Evolutionary conservation across 2,888 invertebrate species (phyloP), one percentile per base, ranked within the genome.

Genomic region (Zonitis immaculata): DNA sequence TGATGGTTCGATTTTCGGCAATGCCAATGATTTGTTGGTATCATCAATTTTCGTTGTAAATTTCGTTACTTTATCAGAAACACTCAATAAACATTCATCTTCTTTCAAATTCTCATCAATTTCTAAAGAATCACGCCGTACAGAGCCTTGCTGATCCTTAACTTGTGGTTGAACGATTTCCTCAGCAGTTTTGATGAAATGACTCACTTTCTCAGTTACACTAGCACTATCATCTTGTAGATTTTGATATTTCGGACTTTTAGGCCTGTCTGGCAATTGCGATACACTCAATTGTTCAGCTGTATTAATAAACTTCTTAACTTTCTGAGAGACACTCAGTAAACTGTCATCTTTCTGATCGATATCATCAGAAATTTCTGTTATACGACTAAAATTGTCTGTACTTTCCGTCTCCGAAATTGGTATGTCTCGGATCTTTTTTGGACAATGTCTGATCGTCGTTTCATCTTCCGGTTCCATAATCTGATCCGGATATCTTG

Each of bases 401-500:
- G 82, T 79, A 20, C 83, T 80, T 60, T 84, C 84, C 18, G 82
- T 78, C 76, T 87, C 87, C 27, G 75, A 74, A 25, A 81, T 78
- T 3, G 80, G 78, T 35, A 80, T 76, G 50, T 80, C 79, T 2
- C 77, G 76, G 2, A 80, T 65, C 45, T 73, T 72, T 18, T 73
- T 72, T 4, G 64, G 35, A 30, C 77, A 77, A 55, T 73, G 76
- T 47, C 57, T n/a, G n/a, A n/a, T 63, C 9, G 77, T 76, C 0
- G 66, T 47, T 28, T 81, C 82, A 65, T 89, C 88, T 59, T 88
- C 89, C 0, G 89, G 89, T 71, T 89, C 89, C 64, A 80, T 82
- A 0, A 89, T 84, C 66, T 83, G 81, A 70, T 89, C 88, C 0
- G 89, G 89, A 68, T 85, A 87, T 50, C 89, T 79, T 3, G 87